Evolutionary conservation across 2,888 invertebrate species (phyloP).

Genomic region (Drosophila percnosoma): DNA sequence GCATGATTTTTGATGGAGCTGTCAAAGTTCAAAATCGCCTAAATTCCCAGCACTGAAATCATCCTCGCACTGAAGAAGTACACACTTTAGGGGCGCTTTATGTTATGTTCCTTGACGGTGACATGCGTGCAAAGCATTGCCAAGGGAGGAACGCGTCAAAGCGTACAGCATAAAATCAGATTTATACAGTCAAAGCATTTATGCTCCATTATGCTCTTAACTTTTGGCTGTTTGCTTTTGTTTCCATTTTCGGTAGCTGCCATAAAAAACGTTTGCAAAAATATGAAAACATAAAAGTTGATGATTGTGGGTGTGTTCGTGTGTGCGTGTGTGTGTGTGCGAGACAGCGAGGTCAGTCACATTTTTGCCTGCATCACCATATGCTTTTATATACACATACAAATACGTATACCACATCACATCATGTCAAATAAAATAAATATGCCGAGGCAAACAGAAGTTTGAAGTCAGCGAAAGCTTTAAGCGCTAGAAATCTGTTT

Average conservation of each 20-base stretch:
- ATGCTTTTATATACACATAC: conserved; percentile 34
- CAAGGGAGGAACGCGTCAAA: conserved; percentile 44
- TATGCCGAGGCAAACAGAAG: conserved; percentile 14
- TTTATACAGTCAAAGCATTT: conserved; percentile 71
- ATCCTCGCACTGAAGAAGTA: conserved; percentile 2
- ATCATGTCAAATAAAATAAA: conserved; percentile 47
- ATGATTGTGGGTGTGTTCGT: conserved; percentile 19
- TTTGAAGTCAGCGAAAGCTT: conserved; percentile 27
- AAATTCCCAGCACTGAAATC: conserved; percentile 32
- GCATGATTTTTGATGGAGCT: conserved; percentile 17
- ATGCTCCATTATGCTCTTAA: conserved; percentile 77
- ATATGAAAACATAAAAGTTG: conserved; percentile 50
- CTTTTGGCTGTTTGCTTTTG: conserved; percentile 57
- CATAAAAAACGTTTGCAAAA: conserved; percentile 61
- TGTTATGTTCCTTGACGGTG: conserved; percentile 3
- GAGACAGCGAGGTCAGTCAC: conserved; percentile 52
- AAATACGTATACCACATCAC: conserved; percentile 13
- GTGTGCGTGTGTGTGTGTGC: conserved; percentile 14
- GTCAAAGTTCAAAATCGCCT: conserved; percentile 15
- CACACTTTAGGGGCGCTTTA: not conserved
- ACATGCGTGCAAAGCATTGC: conserved; percentile 24
- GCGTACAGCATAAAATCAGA: conserved; percentile 68
- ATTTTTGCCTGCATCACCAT: conserved; percentile 22
- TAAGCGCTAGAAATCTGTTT: conserved; percentile 25
- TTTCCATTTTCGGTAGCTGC: conserved; percentile 44